These are phyloP conservation scores for Pygoscelis adeliae DNA, from an alignment of 2,113 vertebrate species.

Conservation along the genomic window DNA sequence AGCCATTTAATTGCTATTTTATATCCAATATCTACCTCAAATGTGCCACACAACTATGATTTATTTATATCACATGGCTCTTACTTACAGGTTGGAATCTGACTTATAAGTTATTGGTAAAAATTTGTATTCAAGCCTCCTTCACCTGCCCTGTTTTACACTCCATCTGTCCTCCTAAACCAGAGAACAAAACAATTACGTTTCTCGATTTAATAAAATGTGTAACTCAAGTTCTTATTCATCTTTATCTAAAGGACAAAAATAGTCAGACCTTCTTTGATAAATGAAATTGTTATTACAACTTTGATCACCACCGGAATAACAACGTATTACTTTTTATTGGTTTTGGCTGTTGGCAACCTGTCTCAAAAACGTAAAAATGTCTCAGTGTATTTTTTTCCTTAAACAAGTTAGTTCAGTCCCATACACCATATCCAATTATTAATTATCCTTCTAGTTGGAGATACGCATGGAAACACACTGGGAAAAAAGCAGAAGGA, in stretches of 20 bases:
- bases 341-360: neutral
- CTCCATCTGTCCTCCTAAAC: neutral
- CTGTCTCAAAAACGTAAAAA: neutral
- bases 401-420: neutral
- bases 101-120: neutral
- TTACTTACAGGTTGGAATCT: neutral
- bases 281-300: neutral
- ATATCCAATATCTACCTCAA: neutral
- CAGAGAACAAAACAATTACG: neutral
- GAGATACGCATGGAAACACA: neutral
- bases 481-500: neutral
- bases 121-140: neutral
- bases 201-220: neutral
- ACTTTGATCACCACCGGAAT: neutral
- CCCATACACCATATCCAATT: neutral
- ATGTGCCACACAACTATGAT: neutral
- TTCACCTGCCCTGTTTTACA: neutral
- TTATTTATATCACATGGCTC: neutral
- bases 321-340: neutral
- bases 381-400: neutral
- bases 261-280: neutral
- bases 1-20: conserved; percentile 44
- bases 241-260: neutral
- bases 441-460: neutral
- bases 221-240: neutral